Conservation (phyloP, 2,888 invertebrate genomes). For the Oligia latruncula region DNA sequence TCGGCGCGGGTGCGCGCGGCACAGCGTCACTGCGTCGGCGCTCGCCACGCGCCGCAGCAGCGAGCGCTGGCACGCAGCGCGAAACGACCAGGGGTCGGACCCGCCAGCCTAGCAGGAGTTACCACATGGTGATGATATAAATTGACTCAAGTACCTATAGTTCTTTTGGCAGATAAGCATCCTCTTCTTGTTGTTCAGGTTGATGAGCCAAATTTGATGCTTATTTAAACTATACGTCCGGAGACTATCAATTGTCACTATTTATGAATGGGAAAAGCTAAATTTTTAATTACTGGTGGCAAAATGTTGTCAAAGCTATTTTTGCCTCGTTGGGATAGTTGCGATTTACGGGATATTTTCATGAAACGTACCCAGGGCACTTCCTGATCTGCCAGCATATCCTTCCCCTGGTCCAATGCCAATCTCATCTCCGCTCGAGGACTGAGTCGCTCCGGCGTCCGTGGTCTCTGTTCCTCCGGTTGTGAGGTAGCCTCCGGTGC, state of each 20-base stretch:
- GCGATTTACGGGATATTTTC: background rate
- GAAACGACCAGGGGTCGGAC: slow-evolving; percentile 90
- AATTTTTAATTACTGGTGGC: background rate
- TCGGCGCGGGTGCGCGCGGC: slow-evolving; percentile 84
- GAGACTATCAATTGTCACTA: background rate
- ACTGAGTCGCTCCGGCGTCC: slow-evolving; percentile 88
- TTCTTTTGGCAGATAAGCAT: background rate
- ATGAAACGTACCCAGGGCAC: slow-evolving; percentile 78
- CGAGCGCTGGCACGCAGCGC: slow-evolving; percentile 88
- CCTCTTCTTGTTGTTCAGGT: background rate
- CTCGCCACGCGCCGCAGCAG: slow-evolving; percentile 87
- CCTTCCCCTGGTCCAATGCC: slow-evolving; percentile 90
- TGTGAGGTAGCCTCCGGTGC: slow-evolving; percentile 78
- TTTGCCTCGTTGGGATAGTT: background rate
- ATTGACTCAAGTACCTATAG: background rate
- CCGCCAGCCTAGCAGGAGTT: slow-evolving; percentile 81
- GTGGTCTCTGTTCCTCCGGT: slow-evolving; percentile 78
- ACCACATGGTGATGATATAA: no score
- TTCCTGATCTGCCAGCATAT: slow-evolving; percentile 89
- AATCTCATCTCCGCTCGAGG: slow-evolving; percentile 92
- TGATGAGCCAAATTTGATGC: background rate
- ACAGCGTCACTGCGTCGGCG: slow-evolving; percentile 88
- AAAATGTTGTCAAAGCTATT: background rate
- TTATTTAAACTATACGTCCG: background rate
- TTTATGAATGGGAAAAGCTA: background rate